These are phyloP conservation scores for Solea senegalensis DNA, from an alignment of 2,113 vertebrate species.

Conservation along the genomic window DNA sequence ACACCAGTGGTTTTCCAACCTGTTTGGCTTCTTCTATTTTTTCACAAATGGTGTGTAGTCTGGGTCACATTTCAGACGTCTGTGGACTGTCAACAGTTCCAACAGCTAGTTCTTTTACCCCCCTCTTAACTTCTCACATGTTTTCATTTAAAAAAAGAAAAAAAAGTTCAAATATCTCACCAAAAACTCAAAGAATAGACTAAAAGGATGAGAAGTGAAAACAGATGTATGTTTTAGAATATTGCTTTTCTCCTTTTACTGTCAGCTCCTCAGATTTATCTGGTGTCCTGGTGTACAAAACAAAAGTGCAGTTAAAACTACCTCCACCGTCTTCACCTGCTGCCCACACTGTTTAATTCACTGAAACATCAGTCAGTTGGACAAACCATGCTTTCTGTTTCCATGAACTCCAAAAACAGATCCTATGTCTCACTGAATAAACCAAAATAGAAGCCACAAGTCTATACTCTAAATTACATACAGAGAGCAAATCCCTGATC, in stretches of 20 bases:
- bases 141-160: background rate
- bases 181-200: background rate
- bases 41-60: background rate
- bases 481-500: too few species aligned
- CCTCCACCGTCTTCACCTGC: background rate
- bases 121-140: background rate
- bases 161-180: background rate
- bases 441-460: too few species aligned
- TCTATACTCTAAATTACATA: too few species aligned
- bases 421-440: too few species aligned
- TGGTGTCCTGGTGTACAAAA: background rate
- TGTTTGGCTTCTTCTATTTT: background rate
- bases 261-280: background rate
- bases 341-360: background rate
- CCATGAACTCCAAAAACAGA: too few species aligned
- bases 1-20: background rate
- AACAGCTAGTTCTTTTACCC: background rate
- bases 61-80: background rate
- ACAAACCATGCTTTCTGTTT: background rate
- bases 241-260: background rate
- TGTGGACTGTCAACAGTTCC: background rate
- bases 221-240: background rate
- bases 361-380: too few species aligned
- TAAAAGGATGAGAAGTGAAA: background rate
- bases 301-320: background rate